phyloP scores from a whole-genome alignment of 1,140 invertebrate genomes.

The Sitophilus oryzae region DNA sequence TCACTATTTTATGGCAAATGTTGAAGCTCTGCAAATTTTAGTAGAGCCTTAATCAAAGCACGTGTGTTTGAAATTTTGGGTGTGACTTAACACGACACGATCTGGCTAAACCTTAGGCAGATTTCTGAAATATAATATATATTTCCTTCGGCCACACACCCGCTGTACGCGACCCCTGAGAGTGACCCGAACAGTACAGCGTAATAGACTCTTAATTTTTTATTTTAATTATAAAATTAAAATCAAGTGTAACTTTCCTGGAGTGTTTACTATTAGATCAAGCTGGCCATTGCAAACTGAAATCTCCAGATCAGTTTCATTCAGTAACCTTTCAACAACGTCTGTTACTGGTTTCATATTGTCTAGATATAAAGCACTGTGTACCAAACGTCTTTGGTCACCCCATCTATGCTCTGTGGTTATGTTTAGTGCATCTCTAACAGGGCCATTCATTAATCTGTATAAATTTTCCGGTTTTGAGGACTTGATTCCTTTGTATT shows the following conservation, averaged over 20 bases:
- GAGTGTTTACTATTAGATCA: slow-evolving; percentile 66
- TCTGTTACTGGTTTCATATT: slow-evolving; percentile 80
- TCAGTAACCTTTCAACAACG: slow-evolving; percentile 61
- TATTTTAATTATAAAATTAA: no score
- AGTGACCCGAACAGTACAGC: no score
- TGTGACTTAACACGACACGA: no score
- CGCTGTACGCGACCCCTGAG: no score
- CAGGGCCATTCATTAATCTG: slow-evolving; percentile 64
- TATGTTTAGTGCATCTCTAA: slow-evolving; percentile 55
- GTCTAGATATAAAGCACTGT: slow-evolving; percentile 56
- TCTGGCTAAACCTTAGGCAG: no score
- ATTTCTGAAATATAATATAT: no score
- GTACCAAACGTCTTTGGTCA: slow-evolving; percentile 53
- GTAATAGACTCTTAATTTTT: no score
- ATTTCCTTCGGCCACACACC: no score
- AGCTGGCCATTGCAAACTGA: slow-evolving; percentile 63
- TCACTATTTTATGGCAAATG: no score
- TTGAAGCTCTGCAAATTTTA: no score
- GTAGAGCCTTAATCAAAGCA: no score
- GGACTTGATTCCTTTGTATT: slow-evolving; percentile 33
- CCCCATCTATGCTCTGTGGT: slow-evolving; percentile 52
- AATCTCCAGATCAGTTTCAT: slow-evolving; percentile 60
- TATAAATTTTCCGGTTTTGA: slow-evolving; percentile 45
- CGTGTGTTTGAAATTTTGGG: no score
- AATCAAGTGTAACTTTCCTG: slow-evolving; percentile 50